These are phyloP conservation scores for Sebastes steindachneri DNA, from an alignment of 2,797 vertebrate genomes.

Conservation along the genomic window DNA sequence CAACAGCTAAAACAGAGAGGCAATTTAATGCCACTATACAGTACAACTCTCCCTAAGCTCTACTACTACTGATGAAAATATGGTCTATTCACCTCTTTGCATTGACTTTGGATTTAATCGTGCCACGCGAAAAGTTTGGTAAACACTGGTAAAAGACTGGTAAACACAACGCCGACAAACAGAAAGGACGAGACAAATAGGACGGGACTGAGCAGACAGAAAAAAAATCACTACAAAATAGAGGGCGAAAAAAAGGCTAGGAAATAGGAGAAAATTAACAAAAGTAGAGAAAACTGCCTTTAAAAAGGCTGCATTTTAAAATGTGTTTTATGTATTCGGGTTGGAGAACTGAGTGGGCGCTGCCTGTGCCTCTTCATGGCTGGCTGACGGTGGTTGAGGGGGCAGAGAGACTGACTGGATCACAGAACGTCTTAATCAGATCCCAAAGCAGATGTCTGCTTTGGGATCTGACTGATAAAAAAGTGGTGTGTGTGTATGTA, in stretches of 20 bases:
- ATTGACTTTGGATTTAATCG: no score
- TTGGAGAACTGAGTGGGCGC: background rate
- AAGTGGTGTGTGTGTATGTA: background rate
- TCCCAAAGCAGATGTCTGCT: constrained; percentile 40
- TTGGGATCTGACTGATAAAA: constrained; percentile 18
- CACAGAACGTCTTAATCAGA: constrained; percentile 42
- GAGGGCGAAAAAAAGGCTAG: background rate
- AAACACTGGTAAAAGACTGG: background rate
- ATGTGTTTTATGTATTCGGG: background rate
- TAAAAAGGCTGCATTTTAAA: background rate
- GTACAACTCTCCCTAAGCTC: background rate
- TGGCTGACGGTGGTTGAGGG: constrained; percentile 19
- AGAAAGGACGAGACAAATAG: background rate
- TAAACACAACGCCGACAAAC: background rate
- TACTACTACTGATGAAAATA: background rate
- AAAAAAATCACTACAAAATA: background rate
- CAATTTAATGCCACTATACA: background rate
- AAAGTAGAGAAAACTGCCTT: background rate
- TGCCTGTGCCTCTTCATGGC: constrained; percentile 25
- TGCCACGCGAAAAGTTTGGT: no score
- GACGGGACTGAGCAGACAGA: background rate
- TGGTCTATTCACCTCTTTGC: no score
- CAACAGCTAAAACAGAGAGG: background rate
- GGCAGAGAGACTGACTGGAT: constrained; percentile 20
- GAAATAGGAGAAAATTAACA: background rate